Base-by-base conservation (phyloP, 2,888 invertebrate species). In the Malachius bipustulatus region DNA sequence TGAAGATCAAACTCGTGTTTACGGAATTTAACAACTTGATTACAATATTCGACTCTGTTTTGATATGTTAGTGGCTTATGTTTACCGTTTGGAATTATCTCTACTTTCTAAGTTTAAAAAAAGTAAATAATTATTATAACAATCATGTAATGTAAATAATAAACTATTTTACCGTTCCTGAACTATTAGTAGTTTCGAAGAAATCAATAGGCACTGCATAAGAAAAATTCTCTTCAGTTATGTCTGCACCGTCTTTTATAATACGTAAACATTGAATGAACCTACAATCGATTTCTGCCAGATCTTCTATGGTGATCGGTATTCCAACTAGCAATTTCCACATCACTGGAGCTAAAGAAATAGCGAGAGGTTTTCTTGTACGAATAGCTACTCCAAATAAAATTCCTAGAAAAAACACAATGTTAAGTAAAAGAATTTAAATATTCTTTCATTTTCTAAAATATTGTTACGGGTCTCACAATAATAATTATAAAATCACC, bases 301-400 rank as follows among this genome's bases (percentile, higher is more conserved):
- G 55, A 50, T 76, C 75, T 41, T 71, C 69, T n/a, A 68, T 64
- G 2, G 62, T 63, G 2, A 73, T 65, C 1, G 69, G 65, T 52
- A 73, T 71, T 8, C 71, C 71, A 6, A 71, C 71, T 26, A 76
- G 55, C 34, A 73, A 59, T 51, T 75, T 75, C 75, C 75, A 76
- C 27, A 76, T 66, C 19, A 70, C 52, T 1, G 75, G 71, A 1
- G 75, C 75, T 29, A 77, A 56, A 16, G 74, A 72, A 16, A 76
- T 61, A 13, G 75, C 72, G 14, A 77, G 56, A 0, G 77, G 75
- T 54, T 75, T 76, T 52, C 71, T 73, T n/a, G 76, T 76, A 33
- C 77, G 60, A 19, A 76, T 66, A 2, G 76, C 74, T 24, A 76
- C 73, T 2, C 75, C 75, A 55, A 75, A 70, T 34, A 76, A 53